Evolutionary conservation across 2,797 vertebrate species (phyloP), one percentile per base, ranked within the genome.

Genomic region (Myripristis murdjan): DNA sequence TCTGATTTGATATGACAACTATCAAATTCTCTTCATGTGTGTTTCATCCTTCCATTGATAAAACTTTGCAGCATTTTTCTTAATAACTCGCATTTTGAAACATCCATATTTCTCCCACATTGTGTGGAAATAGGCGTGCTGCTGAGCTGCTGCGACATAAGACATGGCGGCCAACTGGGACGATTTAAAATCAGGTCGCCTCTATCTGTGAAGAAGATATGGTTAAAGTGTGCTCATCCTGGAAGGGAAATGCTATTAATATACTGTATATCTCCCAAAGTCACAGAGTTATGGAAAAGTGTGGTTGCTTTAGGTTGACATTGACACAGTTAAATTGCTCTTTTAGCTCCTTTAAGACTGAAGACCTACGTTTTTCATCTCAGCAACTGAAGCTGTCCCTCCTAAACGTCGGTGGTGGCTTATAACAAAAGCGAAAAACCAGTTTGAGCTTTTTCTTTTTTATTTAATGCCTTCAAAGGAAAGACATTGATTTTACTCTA

Each of bases 181-280:
- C 92, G 79, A 73, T 61, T 59, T 33, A 78, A 90, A 95, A 94
- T 83, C 93, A 95, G 94, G 94, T 94, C 93, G 90, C 84, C 88
- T 88, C 87, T 79, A 84, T 87, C 86, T 91, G 87, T 63, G 77
- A 65, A 88, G 81, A 89, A 65, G 84, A 92, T 89, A 84, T 70
- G 72, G 86, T 89, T 67, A 84, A 92, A 90, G 86, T 84, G 89
- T 88, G 79, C 87, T 88, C 84, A 86, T 89, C 89, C 87, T 94
- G 90, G 87, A 93, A 91, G 90, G 82, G 85, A 90, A 88, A 82
- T 69, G 83, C 92, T 94, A 94, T 94, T 93, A 91, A 94, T 95
- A 95, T 53, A 67, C 73, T 1, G 39, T 15, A 78, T 76, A 76
- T 83, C 74, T 93, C 87, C 90, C 94, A 93, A 94, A 93, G 93